Percentiles rank a stretch among this genome's conserved stretches.
Evolutionary conservation across 2,888 invertebrate genomes (phyloP).

Genomic region (Branchellion lobata): DNA sequence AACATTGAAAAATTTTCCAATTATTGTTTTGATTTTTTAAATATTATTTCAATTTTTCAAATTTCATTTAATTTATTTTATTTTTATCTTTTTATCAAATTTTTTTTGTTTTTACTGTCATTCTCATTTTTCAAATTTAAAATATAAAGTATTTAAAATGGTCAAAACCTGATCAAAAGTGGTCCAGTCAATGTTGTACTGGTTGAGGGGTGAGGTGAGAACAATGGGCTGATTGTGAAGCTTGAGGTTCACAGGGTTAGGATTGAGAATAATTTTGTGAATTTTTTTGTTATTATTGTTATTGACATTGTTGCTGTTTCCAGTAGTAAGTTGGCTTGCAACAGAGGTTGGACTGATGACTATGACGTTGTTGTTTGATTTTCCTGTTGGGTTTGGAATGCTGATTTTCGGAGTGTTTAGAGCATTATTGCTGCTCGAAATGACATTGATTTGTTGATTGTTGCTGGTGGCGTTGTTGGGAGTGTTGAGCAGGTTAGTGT

Average conservation of each 20-base stretch:
- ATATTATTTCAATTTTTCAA: no score
- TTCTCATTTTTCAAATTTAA: no score
- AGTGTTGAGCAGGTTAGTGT: no score
- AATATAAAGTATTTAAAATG: no score
- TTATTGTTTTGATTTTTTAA: no score
- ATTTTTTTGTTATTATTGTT: slow-evolving; percentile 7
- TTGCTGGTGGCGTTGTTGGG: neutral
- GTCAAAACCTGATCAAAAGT: no score
- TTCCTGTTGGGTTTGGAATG: neutral
- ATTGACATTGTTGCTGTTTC: no score
- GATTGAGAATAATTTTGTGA: neutral
- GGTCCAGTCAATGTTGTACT: neutral
- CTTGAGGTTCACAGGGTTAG: neutral
- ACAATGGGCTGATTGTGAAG: neutral
- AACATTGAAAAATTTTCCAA: no score
- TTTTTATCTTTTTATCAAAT: no score
- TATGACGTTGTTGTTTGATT: slow-evolving; percentile 8
- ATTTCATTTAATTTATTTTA: no score
- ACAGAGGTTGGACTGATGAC: neutral
- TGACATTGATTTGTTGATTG: neutral
- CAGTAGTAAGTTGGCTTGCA: neutral
- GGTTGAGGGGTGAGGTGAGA: neutral
- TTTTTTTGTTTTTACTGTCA: no score
- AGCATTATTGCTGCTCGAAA: neutral
- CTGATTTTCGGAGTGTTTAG: neutral